Base-by-base conservation (phyloP, 2,113 vertebrate species). In the Gobio gobio region DNA sequence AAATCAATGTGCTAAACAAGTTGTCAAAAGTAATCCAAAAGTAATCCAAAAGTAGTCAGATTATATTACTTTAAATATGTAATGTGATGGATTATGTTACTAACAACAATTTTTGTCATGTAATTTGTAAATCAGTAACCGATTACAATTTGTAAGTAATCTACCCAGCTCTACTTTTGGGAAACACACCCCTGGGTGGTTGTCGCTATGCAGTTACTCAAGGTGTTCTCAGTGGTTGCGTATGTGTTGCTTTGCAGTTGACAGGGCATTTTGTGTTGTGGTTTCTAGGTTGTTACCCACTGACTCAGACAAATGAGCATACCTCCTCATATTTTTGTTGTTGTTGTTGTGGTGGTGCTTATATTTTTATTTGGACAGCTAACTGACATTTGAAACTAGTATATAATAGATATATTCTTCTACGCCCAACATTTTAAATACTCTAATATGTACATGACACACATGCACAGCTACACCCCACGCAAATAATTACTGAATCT, bases 401-500 rank as follows among this genome's bases (percentile, higher is more conserved):
- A 3, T 43, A 43, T 43, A 43, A 61, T 24, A n/a, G 8, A 43
- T 45, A 12, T n/a, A 45, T 43, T 36, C 36, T 61, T 43, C 24
- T 20, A 47, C 24, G 4, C 14, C 59, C n/a, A 61, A 16, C 40
- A 33, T 66, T 66, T 66, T 36, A 33, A 68, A 68, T 36, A 20
- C 26, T 68, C 10, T 70, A 16, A 56, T 81, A 36, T 49, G 7
- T 81, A 49, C 45, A 13, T 47, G 45, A 63, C 77, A 79, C 77
- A 43, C 66, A 72, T n/a, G 5, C 51, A 40, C 12, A 72, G 26
- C 13, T 33, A 58, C 36, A 49, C 68, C 61, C 58, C 76, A 20
- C 20, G 14, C 59, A 40, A 33, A 51, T 73, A 74, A 78, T 88
- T 77, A 63, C 64, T 33, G 26, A 54, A 51, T 26, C 33, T 64